A percentile compares a stretch with the other conserved stretches of the same genome.
phyloP scores from a whole-genome alignment of 1,140 invertebrate species.

The Lasioglossum albipes region DNA sequence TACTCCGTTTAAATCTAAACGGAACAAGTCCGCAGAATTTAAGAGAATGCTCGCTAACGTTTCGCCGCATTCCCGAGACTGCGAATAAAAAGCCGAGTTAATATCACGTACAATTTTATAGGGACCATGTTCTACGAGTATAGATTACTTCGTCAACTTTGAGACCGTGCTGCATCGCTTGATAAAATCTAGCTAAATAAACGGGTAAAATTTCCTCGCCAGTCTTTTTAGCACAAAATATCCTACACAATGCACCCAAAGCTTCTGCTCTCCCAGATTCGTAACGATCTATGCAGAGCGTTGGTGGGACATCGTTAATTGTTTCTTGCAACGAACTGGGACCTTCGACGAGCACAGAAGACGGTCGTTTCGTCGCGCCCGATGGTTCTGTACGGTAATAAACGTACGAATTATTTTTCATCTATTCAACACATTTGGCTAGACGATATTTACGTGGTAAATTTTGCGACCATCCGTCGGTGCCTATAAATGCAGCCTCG shows the following conservation, averaged over 20 bases:
- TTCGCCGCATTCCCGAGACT: constrained; percentile 85
- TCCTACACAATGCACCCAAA: constrained; percentile 94
- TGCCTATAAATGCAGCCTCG: constrained; percentile 94
- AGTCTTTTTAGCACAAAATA: constrained; percentile 97
- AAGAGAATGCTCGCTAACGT: constrained; percentile 89
- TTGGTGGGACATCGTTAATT: constrained; percentile 76
- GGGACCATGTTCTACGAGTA: neutral
- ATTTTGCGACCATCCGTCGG: constrained; percentile 82
- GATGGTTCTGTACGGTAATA: constrained; percentile 76
- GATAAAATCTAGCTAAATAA: constrained; percentile 97
- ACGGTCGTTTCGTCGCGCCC: constrained; percentile 79
- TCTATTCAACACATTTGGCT: neutral
- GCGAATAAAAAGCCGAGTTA: constrained; percentile 38
- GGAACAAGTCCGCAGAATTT: constrained; percentile 90
- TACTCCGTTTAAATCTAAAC: constrained; percentile 95
- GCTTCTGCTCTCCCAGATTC: constrained; percentile 96
- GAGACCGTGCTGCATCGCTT: constrained; percentile 93
- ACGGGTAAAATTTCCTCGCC: constrained; percentile 96
- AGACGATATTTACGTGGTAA: constrained; percentile 78
- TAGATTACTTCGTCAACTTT: constrained; percentile 81
- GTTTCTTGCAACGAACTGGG: constrained; percentile 80
- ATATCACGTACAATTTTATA: neutral
- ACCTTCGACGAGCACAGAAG: constrained; percentile 78
- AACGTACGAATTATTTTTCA: neutral
- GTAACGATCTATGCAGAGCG: constrained; percentile 84